Evolutionary conservation across 2,797 vertebrate species (phyloP).

Genomic region (Acrossocheilus wenchowensis): DNA sequence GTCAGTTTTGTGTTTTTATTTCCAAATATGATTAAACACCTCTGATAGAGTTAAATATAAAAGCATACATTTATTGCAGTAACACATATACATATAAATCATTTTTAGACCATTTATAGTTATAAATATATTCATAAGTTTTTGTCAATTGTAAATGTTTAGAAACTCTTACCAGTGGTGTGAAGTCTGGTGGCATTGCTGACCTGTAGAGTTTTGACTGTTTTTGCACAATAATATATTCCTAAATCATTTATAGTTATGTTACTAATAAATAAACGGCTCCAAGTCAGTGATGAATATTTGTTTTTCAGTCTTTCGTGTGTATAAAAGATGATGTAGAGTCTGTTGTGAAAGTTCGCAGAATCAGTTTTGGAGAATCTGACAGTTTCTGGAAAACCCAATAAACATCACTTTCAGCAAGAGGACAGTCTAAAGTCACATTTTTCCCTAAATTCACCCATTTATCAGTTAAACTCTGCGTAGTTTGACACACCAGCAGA

Average conservation of each 20-base stretch:
- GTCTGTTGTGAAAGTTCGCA: rapidly evolving
- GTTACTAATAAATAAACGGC: background rate
- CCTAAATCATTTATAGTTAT: slow-evolving; percentile 6
- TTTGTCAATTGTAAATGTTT: background rate
- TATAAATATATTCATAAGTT: background rate
- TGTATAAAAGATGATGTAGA: rapidly evolving
- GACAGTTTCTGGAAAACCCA: background rate
- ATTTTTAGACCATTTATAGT: too few relatives aligned
- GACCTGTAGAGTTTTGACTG: rapidly evolving
- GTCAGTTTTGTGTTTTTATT: background rate
- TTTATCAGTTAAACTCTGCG: background rate
- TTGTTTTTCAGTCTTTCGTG: background rate
- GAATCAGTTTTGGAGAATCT: background rate
- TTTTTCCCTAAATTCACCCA: background rate
- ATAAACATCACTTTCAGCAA: rapidly evolving
- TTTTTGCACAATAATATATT: slow-evolving; percentile 7
- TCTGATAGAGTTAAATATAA: background rate
- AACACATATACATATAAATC: rapidly evolving
- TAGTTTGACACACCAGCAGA: background rate
- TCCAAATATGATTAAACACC: background rate
- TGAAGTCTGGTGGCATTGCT: slow-evolving; percentile 17
- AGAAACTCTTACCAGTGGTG: background rate
- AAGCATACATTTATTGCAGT: background rate
- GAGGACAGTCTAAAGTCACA: slow-evolving; percentile 9
- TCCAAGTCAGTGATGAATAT: background rate